These are phyloP conservation scores for Hiodon alosoides DNA, from an alignment of 2,113 vertebrate species.

Conservation along the genomic window DNA sequence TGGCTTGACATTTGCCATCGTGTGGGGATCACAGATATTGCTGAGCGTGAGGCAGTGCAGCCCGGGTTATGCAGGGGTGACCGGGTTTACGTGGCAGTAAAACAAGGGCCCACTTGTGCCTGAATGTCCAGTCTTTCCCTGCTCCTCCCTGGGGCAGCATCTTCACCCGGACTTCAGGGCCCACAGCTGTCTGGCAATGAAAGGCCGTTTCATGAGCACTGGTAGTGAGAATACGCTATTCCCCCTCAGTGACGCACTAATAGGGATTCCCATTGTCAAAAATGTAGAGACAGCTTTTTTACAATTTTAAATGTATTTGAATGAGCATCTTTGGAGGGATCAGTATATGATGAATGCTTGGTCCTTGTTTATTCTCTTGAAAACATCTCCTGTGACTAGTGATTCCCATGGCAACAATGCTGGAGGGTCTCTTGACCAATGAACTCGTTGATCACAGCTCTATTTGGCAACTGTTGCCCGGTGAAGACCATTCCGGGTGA, in stretches of 20 bases:
- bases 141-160: not conserved
- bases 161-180: not conserved
- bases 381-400: not conserved
- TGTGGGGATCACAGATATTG: not conserved
- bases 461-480: not conserved
- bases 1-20: not conserved
- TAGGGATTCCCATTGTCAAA: constrained; percentile 8
- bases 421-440: not conserved
- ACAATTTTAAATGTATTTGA: not conserved
- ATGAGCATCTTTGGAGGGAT: not conserved
- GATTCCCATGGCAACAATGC: not conserved
- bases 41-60: not conserved
- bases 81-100: not conserved
- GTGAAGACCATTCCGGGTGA: too few relatives aligned
- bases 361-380: not conserved
- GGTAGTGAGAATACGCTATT: not conserved
- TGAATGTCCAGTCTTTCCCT: not conserved
- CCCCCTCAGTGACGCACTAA: constrained; percentile 1
- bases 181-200: not conserved
- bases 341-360: not conserved
- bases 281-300: not conserved
- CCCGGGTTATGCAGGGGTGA: not conserved
- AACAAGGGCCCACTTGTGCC: not conserved
- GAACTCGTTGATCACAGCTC: not conserved
- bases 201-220: not conserved